These are phyloP conservation scores for Diarsia brunnea DNA, from an alignment of 2,888 invertebrate species.

Conservation along the genomic window DNA sequence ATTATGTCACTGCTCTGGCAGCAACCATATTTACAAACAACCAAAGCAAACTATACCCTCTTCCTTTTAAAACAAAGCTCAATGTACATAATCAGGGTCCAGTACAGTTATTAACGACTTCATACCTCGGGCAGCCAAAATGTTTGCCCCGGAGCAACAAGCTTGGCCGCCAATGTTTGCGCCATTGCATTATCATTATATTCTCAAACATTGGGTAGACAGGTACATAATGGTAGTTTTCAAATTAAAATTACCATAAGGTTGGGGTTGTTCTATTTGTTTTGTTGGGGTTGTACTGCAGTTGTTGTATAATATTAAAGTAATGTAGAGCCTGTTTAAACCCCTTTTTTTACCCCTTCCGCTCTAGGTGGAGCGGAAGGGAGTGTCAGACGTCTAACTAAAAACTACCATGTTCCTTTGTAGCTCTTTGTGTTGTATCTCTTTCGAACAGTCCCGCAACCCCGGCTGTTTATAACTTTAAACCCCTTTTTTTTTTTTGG, in stretches of 20 bases:
- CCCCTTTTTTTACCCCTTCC: no score
- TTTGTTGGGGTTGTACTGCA: neutral
- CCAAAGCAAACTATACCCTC: constrained; percentile 2
- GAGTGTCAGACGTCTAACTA: no score
- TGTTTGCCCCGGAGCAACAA: constrained; percentile 71
- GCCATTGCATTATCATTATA: constrained; percentile 59
- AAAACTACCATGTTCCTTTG: no score
- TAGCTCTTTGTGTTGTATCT: no score
- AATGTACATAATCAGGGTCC: constrained; percentile 48
- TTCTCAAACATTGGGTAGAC: constrained; percentile 37
- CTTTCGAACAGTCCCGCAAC: no score
- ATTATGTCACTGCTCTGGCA: no score
- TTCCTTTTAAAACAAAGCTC: constrained; percentile 20
- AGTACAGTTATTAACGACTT: constrained; percentile 68
- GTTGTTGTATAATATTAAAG: neutral
- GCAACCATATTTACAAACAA: neutral
- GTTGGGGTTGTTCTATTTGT: constrained; percentile 21
- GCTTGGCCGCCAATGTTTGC: constrained; percentile 42
- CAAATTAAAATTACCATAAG: constrained; percentile 44
- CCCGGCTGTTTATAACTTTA: no score
- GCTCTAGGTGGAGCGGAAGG: no score
- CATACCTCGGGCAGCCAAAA: constrained; percentile 66
- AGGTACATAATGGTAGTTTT: constrained; percentile 30
- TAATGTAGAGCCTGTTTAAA: no score
- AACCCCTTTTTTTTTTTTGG: no score